phyloP scores from a whole-genome alignment of 1,140 invertebrate genomes.

The Lasioglossum baleicum region DNA sequence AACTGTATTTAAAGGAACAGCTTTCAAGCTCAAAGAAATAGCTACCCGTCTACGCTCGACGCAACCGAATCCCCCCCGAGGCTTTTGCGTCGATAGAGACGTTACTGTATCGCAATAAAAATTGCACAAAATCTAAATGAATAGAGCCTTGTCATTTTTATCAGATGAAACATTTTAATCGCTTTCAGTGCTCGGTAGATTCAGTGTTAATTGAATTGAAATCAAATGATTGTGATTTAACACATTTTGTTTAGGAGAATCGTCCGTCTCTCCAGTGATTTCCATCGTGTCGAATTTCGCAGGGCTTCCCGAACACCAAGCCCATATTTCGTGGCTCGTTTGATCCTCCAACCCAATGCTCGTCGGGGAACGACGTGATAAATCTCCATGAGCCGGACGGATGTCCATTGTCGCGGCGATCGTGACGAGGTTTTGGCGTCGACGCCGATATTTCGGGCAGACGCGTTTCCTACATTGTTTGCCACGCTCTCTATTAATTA shows the following conservation, averaged over 20 bases:
- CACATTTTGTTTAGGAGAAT: neutral
- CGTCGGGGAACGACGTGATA: constrained; percentile 35
- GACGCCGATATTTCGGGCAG: constrained; percentile 29
- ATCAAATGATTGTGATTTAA: neutral
- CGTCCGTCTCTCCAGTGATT: neutral
- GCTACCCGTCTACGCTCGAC: too few relatives aligned
- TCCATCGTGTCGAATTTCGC: neutral
- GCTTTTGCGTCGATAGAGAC: too few relatives aligned
- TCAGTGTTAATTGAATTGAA: too few relatives aligned
- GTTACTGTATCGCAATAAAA: too few relatives aligned
- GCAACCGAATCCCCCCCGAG: too few relatives aligned
- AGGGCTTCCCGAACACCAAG: neutral
- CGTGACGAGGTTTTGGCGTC: constrained; percentile 45
- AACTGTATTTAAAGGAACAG: too few relatives aligned
- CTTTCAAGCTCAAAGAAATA: too few relatives aligned
- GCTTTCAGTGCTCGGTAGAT: too few relatives aligned
- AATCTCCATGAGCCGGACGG: constrained; percentile 38
- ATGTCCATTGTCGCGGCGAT: constrained; percentile 41
- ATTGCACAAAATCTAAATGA: too few relatives aligned
- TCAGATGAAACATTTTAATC: too few relatives aligned
- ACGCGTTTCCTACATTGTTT: constrained; percentile 21
- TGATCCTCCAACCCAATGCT: constrained; percentile 6
- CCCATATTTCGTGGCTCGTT: constrained; percentile 40
- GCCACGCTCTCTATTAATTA: constrained; percentile 35
- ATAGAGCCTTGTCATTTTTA: too few relatives aligned